These are phyloP conservation scores for Buphagus erythrorhynchus DNA, from an alignment of 2,797 vertebrate genomes.

Conservation along the genomic window DNA sequence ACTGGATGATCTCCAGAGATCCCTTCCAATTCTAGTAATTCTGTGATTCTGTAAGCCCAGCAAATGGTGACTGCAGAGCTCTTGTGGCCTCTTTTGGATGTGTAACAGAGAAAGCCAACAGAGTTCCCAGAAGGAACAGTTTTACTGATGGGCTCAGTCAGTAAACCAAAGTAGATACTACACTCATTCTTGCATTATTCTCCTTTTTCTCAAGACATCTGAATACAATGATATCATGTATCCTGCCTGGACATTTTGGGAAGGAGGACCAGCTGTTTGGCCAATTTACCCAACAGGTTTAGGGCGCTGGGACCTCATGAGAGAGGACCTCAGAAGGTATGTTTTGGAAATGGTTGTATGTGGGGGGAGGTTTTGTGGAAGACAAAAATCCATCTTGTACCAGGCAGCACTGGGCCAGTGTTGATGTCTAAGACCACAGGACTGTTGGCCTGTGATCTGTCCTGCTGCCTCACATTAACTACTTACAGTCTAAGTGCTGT, in stretches of 20 bases:
- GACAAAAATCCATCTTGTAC: not conserved
- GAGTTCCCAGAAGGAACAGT: not conserved
- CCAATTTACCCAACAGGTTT: constrained; percentile 96
- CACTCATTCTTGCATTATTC: not conserved
- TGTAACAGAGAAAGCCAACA: fast-evolving
- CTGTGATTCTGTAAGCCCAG: not conserved
- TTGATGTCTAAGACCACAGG: not conserved
- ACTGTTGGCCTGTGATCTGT: not conserved
- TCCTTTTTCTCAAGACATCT: constrained; percentile 80
- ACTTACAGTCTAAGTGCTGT: not conserved
- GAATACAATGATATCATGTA: constrained; percentile 98
- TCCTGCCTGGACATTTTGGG: constrained; percentile 99
- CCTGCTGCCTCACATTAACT: not conserved
- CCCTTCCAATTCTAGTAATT: not conserved
- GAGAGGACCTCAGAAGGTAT: constrained; percentile 89
- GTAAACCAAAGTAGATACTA: not conserved
- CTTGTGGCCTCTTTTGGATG: not conserved
- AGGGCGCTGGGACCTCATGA: constrained; percentile 97
- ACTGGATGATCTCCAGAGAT: not conserved
- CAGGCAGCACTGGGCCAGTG: not conserved
- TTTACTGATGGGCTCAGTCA: not conserved
- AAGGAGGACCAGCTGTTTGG: constrained; percentile 98
- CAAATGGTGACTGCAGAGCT: not conserved
- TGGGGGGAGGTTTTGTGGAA: not conserved
- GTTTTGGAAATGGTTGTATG: not conserved